phyloP scores from a whole-genome alignment of 2,888 invertebrate genomes.

The Slavum lentiscoides region DNA sequence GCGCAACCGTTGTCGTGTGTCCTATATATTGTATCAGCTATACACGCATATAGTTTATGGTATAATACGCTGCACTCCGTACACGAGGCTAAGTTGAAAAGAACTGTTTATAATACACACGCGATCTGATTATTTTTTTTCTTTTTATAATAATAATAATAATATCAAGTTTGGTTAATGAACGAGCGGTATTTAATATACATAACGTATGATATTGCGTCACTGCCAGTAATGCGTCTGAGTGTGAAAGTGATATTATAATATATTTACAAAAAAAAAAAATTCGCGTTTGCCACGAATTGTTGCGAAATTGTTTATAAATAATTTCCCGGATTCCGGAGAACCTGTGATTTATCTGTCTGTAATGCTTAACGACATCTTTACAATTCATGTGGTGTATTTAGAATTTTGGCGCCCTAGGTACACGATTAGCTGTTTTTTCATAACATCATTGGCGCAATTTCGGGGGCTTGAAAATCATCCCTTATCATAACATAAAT shows the following conservation, averaged over 20 bases:
- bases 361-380: not conserved
- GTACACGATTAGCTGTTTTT: no score
- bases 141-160: not conserved
- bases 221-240: not conserved
- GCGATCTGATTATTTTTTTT: slow-evolving; percentile 9
- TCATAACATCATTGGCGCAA: no score
- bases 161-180: slow-evolving; percentile 46
- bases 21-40: slow-evolving; percentile 1
- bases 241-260: slow-evolving; percentile 37
- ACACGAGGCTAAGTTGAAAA: slow-evolving; percentile 34
- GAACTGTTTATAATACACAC: slow-evolving; percentile 17
- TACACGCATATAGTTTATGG: no score
- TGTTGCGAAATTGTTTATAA: not conserved
- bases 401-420: no score
- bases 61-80: not conserved
- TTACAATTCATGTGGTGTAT: no score
- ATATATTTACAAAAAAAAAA: no score
- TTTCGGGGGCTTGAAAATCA: no score
- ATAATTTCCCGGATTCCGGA: slow-evolving; percentile 13
- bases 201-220: slow-evolving; percentile 18
- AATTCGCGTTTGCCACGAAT: not conserved
- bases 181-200: slow-evolving; percentile 25
- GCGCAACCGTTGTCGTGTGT: slow-evolving; percentile 39
- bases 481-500: no score
- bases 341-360: not conserved